Evolutionary conservation across 2,888 invertebrate species (phyloP).

Genomic region (Strigamia crassipes): DNA sequence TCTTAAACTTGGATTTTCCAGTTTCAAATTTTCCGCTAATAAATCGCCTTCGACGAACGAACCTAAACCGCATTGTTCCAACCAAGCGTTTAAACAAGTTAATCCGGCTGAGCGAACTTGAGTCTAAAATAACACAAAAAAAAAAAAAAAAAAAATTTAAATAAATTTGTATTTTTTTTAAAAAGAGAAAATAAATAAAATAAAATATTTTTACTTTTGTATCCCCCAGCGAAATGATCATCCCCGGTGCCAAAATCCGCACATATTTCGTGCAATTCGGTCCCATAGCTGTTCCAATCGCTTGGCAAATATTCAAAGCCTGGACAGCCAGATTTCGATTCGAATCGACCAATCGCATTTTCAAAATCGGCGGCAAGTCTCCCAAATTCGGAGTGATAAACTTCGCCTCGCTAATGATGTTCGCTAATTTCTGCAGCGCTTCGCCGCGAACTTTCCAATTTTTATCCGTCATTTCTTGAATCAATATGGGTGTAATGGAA

Average conservation of each 20-base stretch:
- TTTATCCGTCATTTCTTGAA: conserved; percentile 82
- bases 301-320: conserved; percentile 80
- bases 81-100: conserved; percentile 83
- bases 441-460: conserved; percentile 89
- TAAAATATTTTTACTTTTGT: conserved; percentile 68
- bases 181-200: too few relatives aligned
- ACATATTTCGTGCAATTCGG: conserved; percentile 77
- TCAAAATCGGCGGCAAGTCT: conserved; percentile 79
- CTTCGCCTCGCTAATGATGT: conserved; percentile 74
- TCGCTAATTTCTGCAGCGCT: conserved; percentile 72
- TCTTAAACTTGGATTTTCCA: conserved; percentile 80
- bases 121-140: conserved; percentile 65
- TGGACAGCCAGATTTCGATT: conserved; percentile 89
- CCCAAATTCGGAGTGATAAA: conserved; percentile 83
- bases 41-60: conserved; percentile 88
- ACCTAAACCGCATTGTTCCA: conserved; percentile 73
- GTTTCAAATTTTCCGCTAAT: conserved; percentile 81
- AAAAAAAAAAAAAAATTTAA: not conserved
- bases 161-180: not conserved
- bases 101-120: conserved; percentile 80
- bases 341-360: conserved; percentile 79
- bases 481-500: conserved; percentile 77
- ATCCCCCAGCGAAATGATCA: conserved; percentile 70
- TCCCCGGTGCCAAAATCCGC: conserved; percentile 79
- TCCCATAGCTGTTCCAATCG: conserved; percentile 81